A percentile compares a stretch with the other conserved stretches of the same genome.
Evolutionary conservation across 2,888 invertebrate genomes (phyloP).

Genomic region (Watsonalla binaria): DNA sequence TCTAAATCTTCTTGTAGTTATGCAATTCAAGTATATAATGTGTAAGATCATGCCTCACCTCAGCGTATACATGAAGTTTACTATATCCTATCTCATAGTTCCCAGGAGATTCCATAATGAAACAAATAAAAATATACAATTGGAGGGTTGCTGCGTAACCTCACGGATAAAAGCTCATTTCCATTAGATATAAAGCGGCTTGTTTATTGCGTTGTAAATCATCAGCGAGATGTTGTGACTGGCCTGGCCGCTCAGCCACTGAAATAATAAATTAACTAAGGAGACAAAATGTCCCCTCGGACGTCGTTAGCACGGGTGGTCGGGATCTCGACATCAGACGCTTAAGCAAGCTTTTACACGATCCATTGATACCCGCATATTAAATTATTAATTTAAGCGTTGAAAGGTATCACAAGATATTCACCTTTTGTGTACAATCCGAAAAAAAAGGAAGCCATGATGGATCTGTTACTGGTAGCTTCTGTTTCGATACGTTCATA

Average conservation of each 20-base stretch:
- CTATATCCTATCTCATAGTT: no score
- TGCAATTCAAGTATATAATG: no score
- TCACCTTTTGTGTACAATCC: no score
- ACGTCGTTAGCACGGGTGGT: slow-evolving; percentile 67
- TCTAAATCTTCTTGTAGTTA: no score
- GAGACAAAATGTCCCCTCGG: slow-evolving; percentile 62
- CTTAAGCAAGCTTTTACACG: slow-evolving; percentile 43
- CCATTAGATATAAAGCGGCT: slow-evolving; percentile 70
- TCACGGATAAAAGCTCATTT: slow-evolving; percentile 71
- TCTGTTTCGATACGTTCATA: no score
- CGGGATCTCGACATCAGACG: slow-evolving; percentile 31
- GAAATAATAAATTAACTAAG: slow-evolving; percentile 73
- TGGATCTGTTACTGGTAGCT: no score
- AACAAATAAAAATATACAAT: slow-evolving; percentile 52
- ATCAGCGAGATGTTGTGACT: slow-evolving; percentile 76
- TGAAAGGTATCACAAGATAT: slow-evolving; percentile 9
- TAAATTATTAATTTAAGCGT: slow-evolving; percentile 7
- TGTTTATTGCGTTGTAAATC: slow-evolving; percentile 74
- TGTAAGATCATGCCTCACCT: no score
- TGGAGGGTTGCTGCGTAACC: slow-evolving; percentile 53
- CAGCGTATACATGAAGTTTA: no score
- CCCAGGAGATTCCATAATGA: slow-evolving; percentile 5
- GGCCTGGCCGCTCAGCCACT: slow-evolving; percentile 53
- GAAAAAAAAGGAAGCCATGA: no score
- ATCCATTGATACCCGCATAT: slow-evolving; percentile 25